These are phyloP conservation scores for Lycia hirtaria DNA, from an alignment of 2,888 invertebrate genomes.

Conservation along the genomic window DNA sequence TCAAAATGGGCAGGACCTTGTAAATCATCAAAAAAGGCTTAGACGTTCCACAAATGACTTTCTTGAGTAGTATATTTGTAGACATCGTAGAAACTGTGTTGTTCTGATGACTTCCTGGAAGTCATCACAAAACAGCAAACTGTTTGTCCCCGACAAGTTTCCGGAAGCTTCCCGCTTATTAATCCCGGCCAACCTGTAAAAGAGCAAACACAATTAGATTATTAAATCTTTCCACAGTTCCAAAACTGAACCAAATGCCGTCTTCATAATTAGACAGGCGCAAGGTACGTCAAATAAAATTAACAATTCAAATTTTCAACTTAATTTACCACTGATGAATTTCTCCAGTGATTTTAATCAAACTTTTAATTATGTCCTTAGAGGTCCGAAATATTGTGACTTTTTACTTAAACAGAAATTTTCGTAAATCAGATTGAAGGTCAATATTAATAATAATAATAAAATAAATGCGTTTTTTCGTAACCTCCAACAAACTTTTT, in stretches of 20 bases:
- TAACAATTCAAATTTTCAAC: conserved; percentile 72
- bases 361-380: conserved; percentile 59
- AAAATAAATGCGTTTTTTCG: too few relatives aligned
- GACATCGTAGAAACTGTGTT: not conserved
- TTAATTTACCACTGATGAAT: conserved; percentile 69
- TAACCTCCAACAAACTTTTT: too few relatives aligned
- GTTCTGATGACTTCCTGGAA: too few relatives aligned
- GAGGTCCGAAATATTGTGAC: conserved; percentile 2
- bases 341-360: conserved; percentile 61
- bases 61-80: not conserved
- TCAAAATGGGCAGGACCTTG: too few relatives aligned
- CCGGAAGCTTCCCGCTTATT: not conserved
- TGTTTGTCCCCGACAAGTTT: not conserved
- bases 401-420: conserved; percentile 1
- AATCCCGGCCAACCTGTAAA: conserved; percentile 16
- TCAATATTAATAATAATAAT: too few relatives aligned
- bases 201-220: conserved; percentile 26
- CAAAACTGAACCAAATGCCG: conserved; percentile 43
- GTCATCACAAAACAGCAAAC: not conserved
- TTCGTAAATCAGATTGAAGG: not conserved
- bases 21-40: too few relatives aligned
- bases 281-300: conserved; percentile 69
- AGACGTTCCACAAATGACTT: too few relatives aligned
- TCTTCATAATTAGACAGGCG: conserved; percentile 61
- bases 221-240: conserved; percentile 33